Evolutionary conservation across 1,140 invertebrate species (phyloP), one percentile per base, ranked within the genome.

Genomic region (Eulimnadia texana): DNA sequence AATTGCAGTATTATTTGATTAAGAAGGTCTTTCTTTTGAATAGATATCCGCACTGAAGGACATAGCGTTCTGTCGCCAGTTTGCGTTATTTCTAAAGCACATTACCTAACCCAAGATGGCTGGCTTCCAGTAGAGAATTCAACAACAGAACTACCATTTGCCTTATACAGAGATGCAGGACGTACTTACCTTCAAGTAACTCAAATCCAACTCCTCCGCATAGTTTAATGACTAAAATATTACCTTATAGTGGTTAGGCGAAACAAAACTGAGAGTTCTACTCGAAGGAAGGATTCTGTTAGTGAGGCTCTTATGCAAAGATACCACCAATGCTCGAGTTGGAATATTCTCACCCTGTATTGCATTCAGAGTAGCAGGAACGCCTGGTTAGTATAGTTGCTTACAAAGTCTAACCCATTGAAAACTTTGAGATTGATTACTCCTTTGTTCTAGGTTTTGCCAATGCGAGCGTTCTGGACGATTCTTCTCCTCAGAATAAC

Each of bases 81-180:
- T 25, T 92, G 89, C 69, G 86, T 85, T 23, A 86, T 92, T n/a
- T 86, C 86, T 1, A 82, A 84, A 27, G 84, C 86, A 1, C 84
- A 88, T 70, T 87, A 87, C 68, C 75, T 92, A 27, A 84, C 85
- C 1, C 77, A 78, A 60, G 78, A 78, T 66, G 88, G 88, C 24
- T 90, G 88, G 81, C 73, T 80, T 10, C 86, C 88, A 67, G 72
- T 88, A 23, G 76, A 82, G 57, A 88, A 87, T 71, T 79, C 83
- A 13, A 77, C 84, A 0, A 82, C 85, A 1, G 86, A 88, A 69
- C 83, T 85, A 52, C 87, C 87, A 6, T 90, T 91, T 70, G 79
- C 80, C 59, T 74, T 90, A 47, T 88, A 85, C 67, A 78, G 83
- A 27, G 85, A 90, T 73, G 83, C 88, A 71, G 84, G 84, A 19